These are phyloP conservation scores for Chrysogorgia sp. DNA, from an alignment of 92 coral and sea anemone species.

Conservation along the genomic window DNA sequence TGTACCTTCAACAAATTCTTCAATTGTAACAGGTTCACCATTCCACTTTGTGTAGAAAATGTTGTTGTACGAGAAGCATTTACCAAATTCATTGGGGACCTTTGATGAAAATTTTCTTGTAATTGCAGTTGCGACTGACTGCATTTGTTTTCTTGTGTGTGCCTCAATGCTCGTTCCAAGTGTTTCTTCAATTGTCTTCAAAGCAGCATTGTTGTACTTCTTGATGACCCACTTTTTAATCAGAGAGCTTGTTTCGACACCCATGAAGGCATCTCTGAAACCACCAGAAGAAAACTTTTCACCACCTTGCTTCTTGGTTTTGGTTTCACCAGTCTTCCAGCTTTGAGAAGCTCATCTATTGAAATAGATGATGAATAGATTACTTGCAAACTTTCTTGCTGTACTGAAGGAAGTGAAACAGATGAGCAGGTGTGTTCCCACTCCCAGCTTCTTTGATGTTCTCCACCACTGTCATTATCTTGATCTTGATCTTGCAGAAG, in stretches of 20 bases:
- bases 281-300: background rate
- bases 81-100: constrained; percentile 65
- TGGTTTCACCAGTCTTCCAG: constrained; percentile 68
- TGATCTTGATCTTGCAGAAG: constrained; percentile 38
- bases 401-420: background rate
- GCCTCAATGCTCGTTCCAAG: constrained; percentile 42
- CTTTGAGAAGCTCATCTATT: constrained; percentile 57
- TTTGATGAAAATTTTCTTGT: constrained; percentile 52
- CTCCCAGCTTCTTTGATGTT: background rate
- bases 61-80: constrained; percentile 61
- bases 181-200: constrained; percentile 6
- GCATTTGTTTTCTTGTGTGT: constrained; percentile 71
- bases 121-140: constrained; percentile 67
- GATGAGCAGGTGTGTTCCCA: background rate
- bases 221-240: constrained; percentile 15
- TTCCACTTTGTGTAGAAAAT: constrained; percentile 55
- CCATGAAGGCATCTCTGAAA: constrained; percentile 22
- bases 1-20: constrained; percentile 67
- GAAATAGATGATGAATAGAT: constrained; percentile 63
- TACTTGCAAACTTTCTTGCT: background rate
- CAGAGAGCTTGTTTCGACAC: constrained; percentile 18
- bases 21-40: constrained; percentile 68
- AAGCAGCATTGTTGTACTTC: constrained; percentile 9
- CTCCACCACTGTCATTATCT: background rate
- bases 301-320: constrained; percentile 1